phyloP scores from a whole-genome alignment of 1,140 invertebrate species.

The Bombus impatiens region DNA sequence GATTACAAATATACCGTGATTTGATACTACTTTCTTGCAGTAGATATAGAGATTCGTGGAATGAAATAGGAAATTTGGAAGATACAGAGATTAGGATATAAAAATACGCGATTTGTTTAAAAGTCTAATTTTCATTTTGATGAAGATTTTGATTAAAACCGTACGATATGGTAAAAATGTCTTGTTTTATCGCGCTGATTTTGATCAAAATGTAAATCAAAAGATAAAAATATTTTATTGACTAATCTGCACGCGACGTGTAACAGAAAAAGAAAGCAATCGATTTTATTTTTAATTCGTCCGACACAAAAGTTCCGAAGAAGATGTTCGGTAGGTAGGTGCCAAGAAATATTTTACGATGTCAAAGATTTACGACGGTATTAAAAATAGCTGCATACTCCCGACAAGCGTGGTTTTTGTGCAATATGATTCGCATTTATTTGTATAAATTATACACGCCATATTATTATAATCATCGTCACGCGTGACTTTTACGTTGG shows the following conservation, averaged over 20 bases:
- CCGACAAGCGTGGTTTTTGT: not conserved
- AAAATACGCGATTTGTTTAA: not conserved
- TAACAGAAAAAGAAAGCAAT: not conserved
- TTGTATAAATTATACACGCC: not conserved
- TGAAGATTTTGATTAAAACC: too few relatives aligned
- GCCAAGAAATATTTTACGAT: constrained; percentile 30
- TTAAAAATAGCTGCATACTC: constrained; percentile 13
- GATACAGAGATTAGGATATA: not conserved
- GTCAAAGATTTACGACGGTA: not conserved
- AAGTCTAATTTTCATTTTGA: too few relatives aligned
- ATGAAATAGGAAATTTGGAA: not conserved
- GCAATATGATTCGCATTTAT: not conserved
- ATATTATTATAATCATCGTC: not conserved
- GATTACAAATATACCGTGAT: not conserved
- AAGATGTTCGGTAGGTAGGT: not conserved
- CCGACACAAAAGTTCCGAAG: not conserved
- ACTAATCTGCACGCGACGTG: too few relatives aligned
- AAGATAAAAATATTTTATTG: too few relatives aligned
- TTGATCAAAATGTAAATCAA: too few relatives aligned
- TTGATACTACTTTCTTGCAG: not conserved
- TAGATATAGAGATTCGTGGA: not conserved
- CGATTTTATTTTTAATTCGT: constrained; percentile 23
- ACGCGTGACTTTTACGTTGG: not conserved
- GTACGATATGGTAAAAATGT: too few relatives aligned
- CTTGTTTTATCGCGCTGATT: too few relatives aligned